Conservation (phyloP, 2,888 invertebrate genomes). For the Exocentrus adspersus region DNA sequence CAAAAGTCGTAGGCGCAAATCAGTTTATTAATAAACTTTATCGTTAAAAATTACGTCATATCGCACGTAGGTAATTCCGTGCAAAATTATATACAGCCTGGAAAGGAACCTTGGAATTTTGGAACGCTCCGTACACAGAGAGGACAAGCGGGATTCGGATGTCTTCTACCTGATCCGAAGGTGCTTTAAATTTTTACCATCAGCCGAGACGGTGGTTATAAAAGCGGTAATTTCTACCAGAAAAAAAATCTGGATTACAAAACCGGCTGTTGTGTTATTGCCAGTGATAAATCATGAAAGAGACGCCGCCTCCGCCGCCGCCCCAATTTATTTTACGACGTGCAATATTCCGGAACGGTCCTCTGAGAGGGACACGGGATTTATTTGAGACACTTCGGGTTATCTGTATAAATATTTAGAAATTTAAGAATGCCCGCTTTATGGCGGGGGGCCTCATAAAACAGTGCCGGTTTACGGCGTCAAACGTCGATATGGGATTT, state of each 20-base stretch:
- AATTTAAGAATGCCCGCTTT: slow-evolving; percentile 14
- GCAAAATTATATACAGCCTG: slow-evolving; percentile 11
- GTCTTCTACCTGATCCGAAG: too few relatives aligned
- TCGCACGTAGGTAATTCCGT: too few relatives aligned
- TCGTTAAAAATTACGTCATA: slow-evolving; percentile 14
- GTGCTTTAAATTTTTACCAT: too few relatives aligned
- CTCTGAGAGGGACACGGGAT: background rate
- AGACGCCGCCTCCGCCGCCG: background rate
- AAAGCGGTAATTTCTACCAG: background rate
- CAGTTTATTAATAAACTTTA: slow-evolving; percentile 17
- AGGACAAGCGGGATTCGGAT: too few relatives aligned
- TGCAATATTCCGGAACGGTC: background rate
- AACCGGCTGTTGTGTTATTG: background rate
- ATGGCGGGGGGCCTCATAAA: slow-evolving; percentile 4
- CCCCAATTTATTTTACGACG: background rate
- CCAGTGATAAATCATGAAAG: background rate
- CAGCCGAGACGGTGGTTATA: too few relatives aligned
- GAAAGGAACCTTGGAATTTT: slow-evolving; percentile 18
- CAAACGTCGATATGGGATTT: slow-evolving; percentile 12
- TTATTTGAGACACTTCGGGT: slow-evolving; percentile 1
- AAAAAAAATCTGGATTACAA: background rate
- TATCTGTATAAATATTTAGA: slow-evolving; percentile 20
- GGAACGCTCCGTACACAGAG: too few relatives aligned
- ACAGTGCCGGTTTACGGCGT: background rate
- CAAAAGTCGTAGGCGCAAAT: slow-evolving; percentile 3